A percentile compares a stretch with the other conserved stretches of the same genome.
Conservation (phyloP, 2,113 vertebrate species). For the Myrmecophaga tridactyla region DNA sequence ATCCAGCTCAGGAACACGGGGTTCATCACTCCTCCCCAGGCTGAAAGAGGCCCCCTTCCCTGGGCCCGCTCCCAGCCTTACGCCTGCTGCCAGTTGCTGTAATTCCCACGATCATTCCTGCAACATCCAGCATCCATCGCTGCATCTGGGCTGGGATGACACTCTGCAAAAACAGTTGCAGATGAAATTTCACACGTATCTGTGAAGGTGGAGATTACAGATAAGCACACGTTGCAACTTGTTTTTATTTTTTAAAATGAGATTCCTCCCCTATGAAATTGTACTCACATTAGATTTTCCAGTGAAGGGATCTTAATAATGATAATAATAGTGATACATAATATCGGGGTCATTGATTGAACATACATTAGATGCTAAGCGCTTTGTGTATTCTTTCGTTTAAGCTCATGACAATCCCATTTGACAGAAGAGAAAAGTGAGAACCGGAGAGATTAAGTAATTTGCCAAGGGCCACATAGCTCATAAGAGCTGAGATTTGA, state of each 20-base stretch:
- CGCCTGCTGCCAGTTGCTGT: not conserved
- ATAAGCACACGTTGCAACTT: conserved; percentile 65
- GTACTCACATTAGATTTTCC: not conserved
- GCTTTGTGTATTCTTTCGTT: not conserved
- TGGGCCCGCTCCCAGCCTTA: accelerated
- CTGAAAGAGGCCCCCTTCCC: not conserved
- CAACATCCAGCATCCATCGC: conserved; percentile 15
- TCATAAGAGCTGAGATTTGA: not conserved
- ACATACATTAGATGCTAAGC: not conserved
- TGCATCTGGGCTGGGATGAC: conserved; percentile 61
- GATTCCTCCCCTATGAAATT: conserved; percentile 43
- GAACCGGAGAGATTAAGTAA: not conserved
- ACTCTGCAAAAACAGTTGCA: conserved; percentile 66
- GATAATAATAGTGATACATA: not conserved
- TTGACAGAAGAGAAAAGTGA: conserved; percentile 42
- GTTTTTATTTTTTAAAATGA: conserved; percentile 72
- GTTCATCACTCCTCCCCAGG: not conserved
- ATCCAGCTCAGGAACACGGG: not conserved
- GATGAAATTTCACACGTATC: conserved; percentile 76
- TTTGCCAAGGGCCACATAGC: not conserved
- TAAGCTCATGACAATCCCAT: conserved; percentile 9
- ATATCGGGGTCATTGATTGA: not conserved
- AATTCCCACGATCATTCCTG: not conserved
- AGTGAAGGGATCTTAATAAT: not conserved
- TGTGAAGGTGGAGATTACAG: conserved; percentile 68